These are phyloP conservation scores for Crotalus tigris DNA, from an alignment of 2,113 vertebrate species.

Conservation along the genomic window DNA sequence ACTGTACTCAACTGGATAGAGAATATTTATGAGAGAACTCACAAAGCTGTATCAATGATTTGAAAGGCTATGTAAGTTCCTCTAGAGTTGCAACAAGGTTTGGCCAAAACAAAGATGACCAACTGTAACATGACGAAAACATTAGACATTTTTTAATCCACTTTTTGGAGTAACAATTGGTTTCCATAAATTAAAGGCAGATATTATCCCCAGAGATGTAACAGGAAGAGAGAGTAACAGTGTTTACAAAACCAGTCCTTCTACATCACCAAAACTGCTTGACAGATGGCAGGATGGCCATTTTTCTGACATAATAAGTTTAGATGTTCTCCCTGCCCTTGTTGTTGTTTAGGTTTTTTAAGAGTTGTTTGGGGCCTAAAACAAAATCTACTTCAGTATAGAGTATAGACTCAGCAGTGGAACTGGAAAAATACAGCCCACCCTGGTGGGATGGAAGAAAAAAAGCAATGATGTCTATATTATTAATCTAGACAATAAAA, in stretches of 20 bases:
- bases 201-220: neutral
- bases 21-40: neutral
- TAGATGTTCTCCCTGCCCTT: neutral
- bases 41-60: neutral
- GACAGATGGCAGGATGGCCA: neutral
- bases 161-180: neutral
- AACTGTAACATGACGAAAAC: too few relatives aligned
- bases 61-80: neutral
- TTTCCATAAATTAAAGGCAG: neutral
- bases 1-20: neutral
- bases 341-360: neutral
- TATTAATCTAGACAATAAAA: constrained; percentile 9
- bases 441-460: neutral
- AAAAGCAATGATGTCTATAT: neutral
- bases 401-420: neutral
- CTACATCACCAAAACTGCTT: neutral
- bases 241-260: neutral
- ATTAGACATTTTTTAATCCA: neutral
- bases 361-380: neutral
- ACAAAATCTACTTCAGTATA: neutral
- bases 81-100: neutral
- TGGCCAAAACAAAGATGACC: neutral
- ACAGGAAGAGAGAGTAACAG: neutral
- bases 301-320: neutral
- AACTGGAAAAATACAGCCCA: neutral